Evolutionary conservation across 2,797 vertebrate genomes (phyloP), one percentile per base, ranked within the genome.

Genomic region (Odontamblyopus lacepedii): DNA sequence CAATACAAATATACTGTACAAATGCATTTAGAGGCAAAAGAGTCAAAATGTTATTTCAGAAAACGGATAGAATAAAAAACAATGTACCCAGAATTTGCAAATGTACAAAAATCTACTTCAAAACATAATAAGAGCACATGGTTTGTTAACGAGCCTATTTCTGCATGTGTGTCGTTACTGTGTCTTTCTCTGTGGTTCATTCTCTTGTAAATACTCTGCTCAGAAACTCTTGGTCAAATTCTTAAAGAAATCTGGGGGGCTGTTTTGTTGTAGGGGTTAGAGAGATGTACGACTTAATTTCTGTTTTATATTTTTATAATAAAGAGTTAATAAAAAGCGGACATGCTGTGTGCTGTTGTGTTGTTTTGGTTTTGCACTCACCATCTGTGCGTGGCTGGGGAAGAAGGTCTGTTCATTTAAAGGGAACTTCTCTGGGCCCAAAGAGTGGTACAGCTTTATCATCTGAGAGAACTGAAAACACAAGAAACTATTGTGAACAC

Each of bases 321-420:
- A 95, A 95, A 95, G 91, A 89, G 85, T 92, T 88, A 92, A 92
- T 92, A 78, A 92, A 93, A 93, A 94, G 87, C 5, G 11, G 44
- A 69, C 70, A 50, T 51, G 23, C 23, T 11, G 16, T 11, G 53
- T 15, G 60, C 53, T 44, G 38, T 7, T 18, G 63, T 23, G 5
- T 62, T 55, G 30, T 26, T 7, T 70, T 61, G 57, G 74, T 63
- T 16, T 72, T 69, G 66, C 71, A 96, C 98, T 98, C 88, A 99
- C 98, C 97, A 99, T 99, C 90, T 97, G 96, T 35, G 94, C 94
- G 89, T 99, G 95, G 93, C 94, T 96, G 77, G 97, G 96, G 84
- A 96, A 98, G 92, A 99, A 99, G 0, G 95, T 97, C 83, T 99
- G 97, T 75, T 99, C 97, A 75, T 98, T 97, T 9, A 99, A 93